A percentile compares a stretch with the other conserved stretches of the same genome.
Evolutionary conservation across 2,888 invertebrate species (phyloP).

Genomic region (Leucozona laternaria): DNA sequence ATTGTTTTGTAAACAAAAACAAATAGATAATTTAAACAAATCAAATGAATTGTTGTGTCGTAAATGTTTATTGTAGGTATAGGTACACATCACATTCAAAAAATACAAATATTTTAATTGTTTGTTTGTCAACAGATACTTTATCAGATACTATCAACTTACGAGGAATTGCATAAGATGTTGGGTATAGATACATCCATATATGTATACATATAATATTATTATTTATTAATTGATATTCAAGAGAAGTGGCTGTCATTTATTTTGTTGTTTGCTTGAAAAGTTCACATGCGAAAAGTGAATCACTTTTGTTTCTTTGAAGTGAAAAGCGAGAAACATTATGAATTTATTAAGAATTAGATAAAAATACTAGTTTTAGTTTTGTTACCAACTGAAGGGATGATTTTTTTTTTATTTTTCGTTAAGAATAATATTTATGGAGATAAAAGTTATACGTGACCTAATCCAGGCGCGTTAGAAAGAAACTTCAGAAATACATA

Average conservation of each 20-base stretch:
- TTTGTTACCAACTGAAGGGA: neutral
- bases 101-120: constrained; percentile 5
- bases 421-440: neutral
- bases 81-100: too few relatives aligned
- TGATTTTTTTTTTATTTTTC: neutral
- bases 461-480: neutral
- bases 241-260: constrained; percentile 11
- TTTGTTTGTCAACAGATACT: constrained; percentile 35
- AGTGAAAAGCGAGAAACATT: constrained; percentile 11
- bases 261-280: neutral
- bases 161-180: constrained; percentile 21
- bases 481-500: too few relatives aligned
- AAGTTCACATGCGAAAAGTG: constrained; percentile 4
- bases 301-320: neutral
- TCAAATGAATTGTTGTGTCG: constrained; percentile 2
- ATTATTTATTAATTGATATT: constrained; percentile 24
- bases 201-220: neutral
- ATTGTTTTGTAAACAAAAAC: constrained; percentile 7
- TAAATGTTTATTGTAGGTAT: neutral
- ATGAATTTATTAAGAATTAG: neutral
- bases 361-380: neutral
- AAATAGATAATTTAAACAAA: neutral
- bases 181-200: neutral
- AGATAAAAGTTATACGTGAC: neutral
- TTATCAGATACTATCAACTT: constrained; percentile 16